Percentiles rank a stretch among this genome's conserved stretches.
Evolutionary conservation across 2,888 invertebrate species (phyloP).

Genomic region (Meta bourneti): DNA sequence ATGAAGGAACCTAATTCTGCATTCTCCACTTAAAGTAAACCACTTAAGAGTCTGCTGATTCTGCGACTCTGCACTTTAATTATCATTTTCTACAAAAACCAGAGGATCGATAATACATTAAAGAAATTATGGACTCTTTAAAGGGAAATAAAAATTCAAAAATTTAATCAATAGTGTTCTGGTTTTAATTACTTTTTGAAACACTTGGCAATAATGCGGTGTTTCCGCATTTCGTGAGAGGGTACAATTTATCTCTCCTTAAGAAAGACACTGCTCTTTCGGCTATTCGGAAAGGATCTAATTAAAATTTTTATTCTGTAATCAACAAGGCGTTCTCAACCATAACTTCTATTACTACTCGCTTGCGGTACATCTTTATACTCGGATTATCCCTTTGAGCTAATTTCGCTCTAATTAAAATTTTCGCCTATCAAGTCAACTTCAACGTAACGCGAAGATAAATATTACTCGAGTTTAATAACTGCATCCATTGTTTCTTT

Average conservation of each 20-base stretch:
- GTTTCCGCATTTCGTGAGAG: neutral
- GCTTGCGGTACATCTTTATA: constrained; percentile 8
- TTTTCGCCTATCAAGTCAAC: neutral
- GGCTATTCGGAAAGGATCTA: constrained; percentile 11
- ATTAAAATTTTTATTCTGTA: constrained; percentile 35
- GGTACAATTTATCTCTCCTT: constrained; percentile 15
- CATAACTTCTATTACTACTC: constrained; percentile 27
- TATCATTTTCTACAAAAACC: neutral
- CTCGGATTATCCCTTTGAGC: constrained; percentile 13
- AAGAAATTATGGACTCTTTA: neutral
- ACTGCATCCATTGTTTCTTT: neutral
- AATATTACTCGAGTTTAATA: neutral
- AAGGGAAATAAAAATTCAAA: neutral
- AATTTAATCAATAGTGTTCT: constrained; percentile 15
- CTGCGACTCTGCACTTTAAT: neutral
- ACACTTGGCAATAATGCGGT: neutral
- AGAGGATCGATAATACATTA: neutral
- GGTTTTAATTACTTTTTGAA: constrained; percentile 10
- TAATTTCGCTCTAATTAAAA: constrained; percentile 35
- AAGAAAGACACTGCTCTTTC: constrained; percentile 15
- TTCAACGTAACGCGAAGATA: neutral
- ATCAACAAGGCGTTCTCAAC: constrained; percentile 22
- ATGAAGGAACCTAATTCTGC: no score
- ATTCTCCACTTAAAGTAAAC: neutral
- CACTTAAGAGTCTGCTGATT: neutral